A percentile compares a stretch with the other conserved stretches of the same genome.
phyloP scores from a whole-genome alignment of 1,140 invertebrate genomes.

The Alviniconcha marisindica region DNA sequence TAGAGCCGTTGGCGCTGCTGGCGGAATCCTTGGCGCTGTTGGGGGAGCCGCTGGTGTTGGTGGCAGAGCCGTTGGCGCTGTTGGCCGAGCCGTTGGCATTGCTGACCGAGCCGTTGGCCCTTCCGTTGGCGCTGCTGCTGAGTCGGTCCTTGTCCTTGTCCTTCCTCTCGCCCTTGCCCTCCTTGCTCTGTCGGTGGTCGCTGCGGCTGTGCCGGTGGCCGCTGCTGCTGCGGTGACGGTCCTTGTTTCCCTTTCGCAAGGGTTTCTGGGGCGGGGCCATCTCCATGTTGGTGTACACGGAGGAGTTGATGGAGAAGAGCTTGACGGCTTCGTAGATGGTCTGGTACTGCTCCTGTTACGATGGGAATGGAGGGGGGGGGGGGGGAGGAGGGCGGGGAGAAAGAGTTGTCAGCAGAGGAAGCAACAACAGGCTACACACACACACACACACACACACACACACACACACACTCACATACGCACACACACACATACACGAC shows the following conservation, averaged over 20 bases:
- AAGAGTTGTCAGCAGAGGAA: no score
- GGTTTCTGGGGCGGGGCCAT: background rate
- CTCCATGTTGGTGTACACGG: background rate
- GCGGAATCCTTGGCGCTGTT: no score
- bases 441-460: no score
- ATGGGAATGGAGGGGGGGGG: no score
- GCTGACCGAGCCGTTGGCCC: background rate
- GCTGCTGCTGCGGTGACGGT: background rate
- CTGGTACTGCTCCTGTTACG: constrained; percentile 34
- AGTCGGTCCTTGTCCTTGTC: background rate
- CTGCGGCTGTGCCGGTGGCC: background rate
- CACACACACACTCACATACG: no score
- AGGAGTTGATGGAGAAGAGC: background rate
- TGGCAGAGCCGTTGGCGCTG: no score
- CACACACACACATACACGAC: no score
- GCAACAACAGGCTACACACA: no score
- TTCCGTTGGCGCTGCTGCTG: constrained; percentile 2
- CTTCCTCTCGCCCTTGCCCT: background rate
- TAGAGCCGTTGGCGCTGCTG: no score
- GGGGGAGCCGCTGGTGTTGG: no score
- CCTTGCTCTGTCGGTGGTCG: background rate
- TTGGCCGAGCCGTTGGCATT: no score
- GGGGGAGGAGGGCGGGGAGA: background rate
- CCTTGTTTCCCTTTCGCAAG: background rate
- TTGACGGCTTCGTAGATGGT: constrained; percentile 23